Conservation (phyloP, 1,140 invertebrate genomes). For the Brachystomella parvula region DNA sequence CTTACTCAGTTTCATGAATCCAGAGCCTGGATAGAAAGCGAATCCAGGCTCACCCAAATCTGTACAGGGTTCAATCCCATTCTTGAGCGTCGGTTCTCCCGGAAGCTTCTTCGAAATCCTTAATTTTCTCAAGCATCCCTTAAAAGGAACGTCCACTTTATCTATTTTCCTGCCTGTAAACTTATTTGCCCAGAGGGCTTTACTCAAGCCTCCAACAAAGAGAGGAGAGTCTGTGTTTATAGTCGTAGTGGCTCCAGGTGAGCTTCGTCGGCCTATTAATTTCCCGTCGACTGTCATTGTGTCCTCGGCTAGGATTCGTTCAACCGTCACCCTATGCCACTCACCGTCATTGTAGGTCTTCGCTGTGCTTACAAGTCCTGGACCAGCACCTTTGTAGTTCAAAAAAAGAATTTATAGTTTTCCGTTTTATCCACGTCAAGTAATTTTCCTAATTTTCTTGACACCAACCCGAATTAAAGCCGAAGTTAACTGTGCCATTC, state of each 20-base stretch:
- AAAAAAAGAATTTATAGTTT: no score
- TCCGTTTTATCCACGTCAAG: no score
- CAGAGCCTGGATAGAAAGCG: slow-evolving; percentile 71
- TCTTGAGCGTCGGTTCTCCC: slow-evolving; percentile 49
- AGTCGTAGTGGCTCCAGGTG: slow-evolving; percentile 48
- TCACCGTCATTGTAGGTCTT: slow-evolving; percentile 65
- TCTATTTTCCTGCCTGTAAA: slow-evolving; percentile 41
- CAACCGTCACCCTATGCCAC: slow-evolving; percentile 67
- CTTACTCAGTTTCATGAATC: slow-evolving; percentile 58
- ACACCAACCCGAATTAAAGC: slow-evolving; percentile 68
- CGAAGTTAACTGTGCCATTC: slow-evolving; percentile 53
- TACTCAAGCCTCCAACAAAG: slow-evolving; percentile 57
- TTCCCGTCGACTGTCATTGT: slow-evolving; percentile 61
- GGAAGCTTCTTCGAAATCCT: slow-evolving; percentile 59
- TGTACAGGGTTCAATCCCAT: slow-evolving; percentile 68
- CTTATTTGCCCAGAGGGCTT: slow-evolving; percentile 26
- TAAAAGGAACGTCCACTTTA: slow-evolving; percentile 59
- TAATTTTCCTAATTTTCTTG: no score
- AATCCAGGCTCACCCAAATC: slow-evolving; percentile 74
- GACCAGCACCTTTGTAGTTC: no score
- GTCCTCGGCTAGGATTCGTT: slow-evolving; percentile 49
- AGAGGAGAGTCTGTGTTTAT: slow-evolving; percentile 62
- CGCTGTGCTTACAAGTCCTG: slow-evolving; percentile 46
- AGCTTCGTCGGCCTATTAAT: slow-evolving; percentile 48
- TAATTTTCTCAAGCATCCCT: slow-evolving; percentile 78